Evolutionary conservation across 1,140 invertebrate species (phyloP).

Genomic region (Colletes gigas): DNA sequence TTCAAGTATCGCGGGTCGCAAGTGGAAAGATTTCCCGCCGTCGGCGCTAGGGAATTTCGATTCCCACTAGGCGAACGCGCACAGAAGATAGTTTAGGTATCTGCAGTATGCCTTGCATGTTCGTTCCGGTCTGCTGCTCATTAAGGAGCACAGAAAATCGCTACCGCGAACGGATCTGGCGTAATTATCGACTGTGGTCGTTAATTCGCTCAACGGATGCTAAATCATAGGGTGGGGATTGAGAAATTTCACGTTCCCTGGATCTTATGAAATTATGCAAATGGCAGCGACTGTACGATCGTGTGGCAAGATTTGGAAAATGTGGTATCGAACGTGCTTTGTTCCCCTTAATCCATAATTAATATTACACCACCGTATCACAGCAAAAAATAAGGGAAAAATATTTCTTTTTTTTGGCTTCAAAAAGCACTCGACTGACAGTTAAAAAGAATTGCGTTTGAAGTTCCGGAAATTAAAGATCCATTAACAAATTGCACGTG

Average conservation of each 20-base stretch:
- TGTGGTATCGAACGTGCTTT: neutral
- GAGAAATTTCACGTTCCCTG: neutral
- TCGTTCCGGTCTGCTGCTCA: neutral
- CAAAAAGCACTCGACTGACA: no score
- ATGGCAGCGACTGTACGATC: neutral
- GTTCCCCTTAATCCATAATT: no score
- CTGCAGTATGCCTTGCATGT: neutral
- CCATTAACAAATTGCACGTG: no score
- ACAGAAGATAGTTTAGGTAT: neutral
- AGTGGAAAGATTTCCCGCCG: neutral
- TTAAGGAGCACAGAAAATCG: neutral
- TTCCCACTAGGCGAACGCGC: neutral
- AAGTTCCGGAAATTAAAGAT: no score
- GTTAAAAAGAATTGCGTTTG: no score
- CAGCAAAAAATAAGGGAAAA: no score
- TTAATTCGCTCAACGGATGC: neutral
- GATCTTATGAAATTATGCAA: conserved; percentile 4
- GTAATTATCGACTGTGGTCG: conserved; percentile 1
- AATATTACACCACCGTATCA: no score
- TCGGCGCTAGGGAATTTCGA: neutral
- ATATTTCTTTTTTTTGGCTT: no score
- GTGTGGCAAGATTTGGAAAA: neutral
- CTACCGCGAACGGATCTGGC: neutral
- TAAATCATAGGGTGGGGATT: neutral
- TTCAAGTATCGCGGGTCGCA: no score